phyloP scores from a whole-genome alignment of 2,888 invertebrate genomes.

The Macrophya alboannulata region DNA sequence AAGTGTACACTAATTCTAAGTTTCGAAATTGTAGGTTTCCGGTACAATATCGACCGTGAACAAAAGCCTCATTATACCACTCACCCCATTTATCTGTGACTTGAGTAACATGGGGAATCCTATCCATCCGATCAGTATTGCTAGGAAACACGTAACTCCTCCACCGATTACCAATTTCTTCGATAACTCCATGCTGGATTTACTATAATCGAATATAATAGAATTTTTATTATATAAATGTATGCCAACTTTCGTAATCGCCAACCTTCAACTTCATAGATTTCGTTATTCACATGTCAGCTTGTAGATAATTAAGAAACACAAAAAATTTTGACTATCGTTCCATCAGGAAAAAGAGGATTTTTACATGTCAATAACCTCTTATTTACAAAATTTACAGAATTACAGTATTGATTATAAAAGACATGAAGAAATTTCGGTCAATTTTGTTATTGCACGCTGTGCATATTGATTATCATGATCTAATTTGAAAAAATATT shows the following conservation, averaged over 20 bases:
- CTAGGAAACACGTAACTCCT: constrained; percentile 82
- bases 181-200: constrained; percentile 75
- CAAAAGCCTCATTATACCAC: constrained; percentile 62
- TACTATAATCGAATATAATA: not conserved
- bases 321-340: not conserved
- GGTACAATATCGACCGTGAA: not conserved
- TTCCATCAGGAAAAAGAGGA: not conserved
- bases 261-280: not conserved
- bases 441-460: too few species aligned
- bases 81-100: constrained; percentile 86
- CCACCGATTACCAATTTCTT: constrained; percentile 83
- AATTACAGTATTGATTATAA: too few species aligned
- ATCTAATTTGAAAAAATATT: not conserved
- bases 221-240: not conserved
- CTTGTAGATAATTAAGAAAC: not conserved
- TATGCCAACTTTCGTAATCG: not conserved
- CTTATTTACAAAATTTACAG: too few species aligned
- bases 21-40: not conserved
- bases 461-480: too few species aligned
- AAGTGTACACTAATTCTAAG: not conserved
- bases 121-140: constrained; percentile 86
- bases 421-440: too few species aligned
- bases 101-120: constrained; percentile 87
- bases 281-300: not conserved
- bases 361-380: too few species aligned